A percentile compares a stretch with the other conserved stretches of the same genome.
These are phyloP conservation scores for Molorchus minor DNA, from an alignment of 2,888 invertebrate species.

Conservation along the genomic window DNA sequence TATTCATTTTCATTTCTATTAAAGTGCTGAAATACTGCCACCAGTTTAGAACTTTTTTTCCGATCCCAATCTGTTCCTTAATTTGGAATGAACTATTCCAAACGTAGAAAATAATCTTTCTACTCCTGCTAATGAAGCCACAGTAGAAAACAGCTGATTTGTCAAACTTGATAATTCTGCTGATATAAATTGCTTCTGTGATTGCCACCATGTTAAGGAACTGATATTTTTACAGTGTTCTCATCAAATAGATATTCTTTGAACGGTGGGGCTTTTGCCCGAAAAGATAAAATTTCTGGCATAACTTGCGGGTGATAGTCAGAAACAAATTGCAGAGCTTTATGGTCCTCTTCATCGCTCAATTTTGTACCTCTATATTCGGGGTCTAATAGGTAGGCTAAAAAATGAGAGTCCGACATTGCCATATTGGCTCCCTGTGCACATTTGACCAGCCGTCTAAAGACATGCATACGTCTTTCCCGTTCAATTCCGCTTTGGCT, in stretches of 20 bases:
- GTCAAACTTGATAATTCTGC: too few relatives aligned
- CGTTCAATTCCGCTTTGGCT: neutral
- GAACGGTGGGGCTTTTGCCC: neutral
- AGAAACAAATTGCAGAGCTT: too few relatives aligned
- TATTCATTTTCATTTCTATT: neutral
- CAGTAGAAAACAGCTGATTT: too few relatives aligned
- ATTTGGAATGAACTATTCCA: too few relatives aligned
- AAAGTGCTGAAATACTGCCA: slow-evolving; percentile 4
- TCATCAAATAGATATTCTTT: neutral
- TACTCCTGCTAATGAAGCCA: too few relatives aligned
- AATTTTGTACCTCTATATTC: too few relatives aligned
- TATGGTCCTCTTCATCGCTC: too few relatives aligned
- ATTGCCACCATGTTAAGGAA: neutral
- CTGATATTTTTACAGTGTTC: slow-evolving; percentile 4
- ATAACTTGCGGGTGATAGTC: too few relatives aligned
- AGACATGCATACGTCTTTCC: slow-evolving; percentile 13
- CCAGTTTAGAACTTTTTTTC: too few relatives aligned
- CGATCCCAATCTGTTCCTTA: too few relatives aligned
- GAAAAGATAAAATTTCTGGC: neutral
- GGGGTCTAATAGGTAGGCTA: too few relatives aligned
- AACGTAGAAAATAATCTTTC: too few relatives aligned
- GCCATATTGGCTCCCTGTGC: slow-evolving; percentile 3
- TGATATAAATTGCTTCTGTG: slow-evolving; percentile 6
- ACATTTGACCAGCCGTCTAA: slow-evolving; percentile 35
- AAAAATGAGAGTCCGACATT: neutral